A percentile compares a stretch with the other conserved stretches of the same genome.
Conservation (phyloP, 2,888 invertebrate species). For the Morpho helenor region DNA sequence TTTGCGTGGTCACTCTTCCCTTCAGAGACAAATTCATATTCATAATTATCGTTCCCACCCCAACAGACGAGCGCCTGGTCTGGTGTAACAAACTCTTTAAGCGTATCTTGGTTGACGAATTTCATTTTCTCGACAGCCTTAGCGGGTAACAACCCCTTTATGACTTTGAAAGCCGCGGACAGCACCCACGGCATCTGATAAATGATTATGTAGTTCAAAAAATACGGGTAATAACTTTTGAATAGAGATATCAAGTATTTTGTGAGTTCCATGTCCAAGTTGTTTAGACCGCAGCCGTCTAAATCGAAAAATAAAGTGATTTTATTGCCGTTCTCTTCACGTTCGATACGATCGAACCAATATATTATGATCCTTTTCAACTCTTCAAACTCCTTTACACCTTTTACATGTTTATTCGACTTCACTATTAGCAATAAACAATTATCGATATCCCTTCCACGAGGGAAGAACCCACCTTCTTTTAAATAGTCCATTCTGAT, state of each 20-base stretch:
- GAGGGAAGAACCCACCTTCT: conserved; percentile 86
- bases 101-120: conserved; percentile 86
- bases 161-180: conserved; percentile 94
- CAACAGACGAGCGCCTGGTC: conserved; percentile 88
- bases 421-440: conserved; percentile 87
- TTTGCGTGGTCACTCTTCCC: conserved; percentile 49
- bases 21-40: conserved; percentile 85
- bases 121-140: conserved; percentile 94
- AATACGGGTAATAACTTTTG: conserved; percentile 92
- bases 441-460: conserved; percentile 90
- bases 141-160: conserved; percentile 91
- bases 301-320: conserved; percentile 95
- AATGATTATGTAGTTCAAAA: conserved; percentile 92
- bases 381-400: conserved; percentile 85
- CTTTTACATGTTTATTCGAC: conserved; percentile 89
- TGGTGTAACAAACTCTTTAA: conserved; percentile 86
- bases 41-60: conserved; percentile 89
- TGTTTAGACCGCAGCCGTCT: conserved; percentile 90
- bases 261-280: conserved; percentile 95
- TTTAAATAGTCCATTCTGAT: conserved; percentile 84
- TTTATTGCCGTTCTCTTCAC: conserved; percentile 85
- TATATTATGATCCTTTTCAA: conserved; percentile 90
- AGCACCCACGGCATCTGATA: conserved; percentile 97
- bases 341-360: conserved; percentile 90
- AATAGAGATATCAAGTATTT: conserved; percentile 92